Evolutionary conservation across 2,113 vertebrate genomes (phyloP), one percentile per base, ranked within the genome.

Genomic region (Numida meleagris): DNA sequence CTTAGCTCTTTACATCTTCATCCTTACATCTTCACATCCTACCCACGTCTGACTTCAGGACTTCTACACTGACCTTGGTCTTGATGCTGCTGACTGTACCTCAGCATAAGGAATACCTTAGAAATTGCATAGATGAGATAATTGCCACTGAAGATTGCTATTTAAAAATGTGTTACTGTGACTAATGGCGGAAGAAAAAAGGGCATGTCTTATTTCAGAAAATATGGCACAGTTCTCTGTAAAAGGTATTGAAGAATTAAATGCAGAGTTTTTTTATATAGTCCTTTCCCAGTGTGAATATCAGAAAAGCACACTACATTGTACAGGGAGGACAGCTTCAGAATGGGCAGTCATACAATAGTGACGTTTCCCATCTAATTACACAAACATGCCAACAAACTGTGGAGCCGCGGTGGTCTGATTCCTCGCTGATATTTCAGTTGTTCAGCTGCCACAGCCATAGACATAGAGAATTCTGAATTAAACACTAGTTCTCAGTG

Each of bases 371-470:
- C 87, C 72, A 84, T 61, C 82, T 95, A 96, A 95, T 90, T 67
- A 77, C 95, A 93, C 89, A 90, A 94, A 89, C 57, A 58, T 25
- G 58, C 89, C 97, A 93, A 93, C 94, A 95, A 96, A 95, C 92
- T n/a, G 40, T 9, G 1, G 90, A 95, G 86, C 92, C 86, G 93
- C 3, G 23, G 95, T 93, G 96, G 88, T 95, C 96, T 93, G 93
- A 87, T 95, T 95, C 61, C 83, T 96, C 95, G 50, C 92, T 89
- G 80, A 94, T 97, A 97, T 90, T 96, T 96, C 88, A 88, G 96
- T 96, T 97, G 94, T 97, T 97, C 72, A 46, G 62, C 79, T 76
- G 89, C 93, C 1, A 4, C 89, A 91, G 89, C 71, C 93, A 73
- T 40, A 25, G 46, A 65, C 27, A 0, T 86, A 92, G 88, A 1